phyloP scores from a whole-genome alignment of 2,888 invertebrate species.

The Drosophila falleni region DNA sequence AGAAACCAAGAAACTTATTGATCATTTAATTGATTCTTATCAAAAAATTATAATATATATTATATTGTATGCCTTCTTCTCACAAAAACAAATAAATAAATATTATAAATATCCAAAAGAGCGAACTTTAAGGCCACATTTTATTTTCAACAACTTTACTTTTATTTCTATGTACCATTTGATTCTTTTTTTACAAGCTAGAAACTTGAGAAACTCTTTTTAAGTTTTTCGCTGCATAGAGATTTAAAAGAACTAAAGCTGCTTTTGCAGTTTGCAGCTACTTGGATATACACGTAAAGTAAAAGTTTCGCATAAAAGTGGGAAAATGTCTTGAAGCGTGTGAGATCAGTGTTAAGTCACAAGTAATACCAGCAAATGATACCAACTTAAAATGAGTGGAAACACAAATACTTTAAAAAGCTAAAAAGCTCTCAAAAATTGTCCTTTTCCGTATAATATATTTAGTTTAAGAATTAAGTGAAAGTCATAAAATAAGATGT shows the following conservation, averaged over 20 bases:
- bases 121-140: background rate
- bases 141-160: background rate
- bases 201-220: conserved; percentile 60
- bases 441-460: background rate
- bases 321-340: conserved; percentile 45
- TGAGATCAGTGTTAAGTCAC: conserved; percentile 72
- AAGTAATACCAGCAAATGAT: conserved; percentile 62
- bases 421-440: background rate
- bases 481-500: conserved; percentile 39
- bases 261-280: conserved; percentile 38
- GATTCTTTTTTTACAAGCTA: conserved; percentile 30
- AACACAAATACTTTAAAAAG: conserved; percentile 3
- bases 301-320: conserved; percentile 65
- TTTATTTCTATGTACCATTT: background rate
- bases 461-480: background rate
- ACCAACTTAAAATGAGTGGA: conserved; percentile 48
- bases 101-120: background rate
- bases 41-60: background rate
- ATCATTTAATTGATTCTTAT: background rate
- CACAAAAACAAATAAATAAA: too few species aligned
- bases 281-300: conserved; percentile 42
- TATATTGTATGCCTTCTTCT: too few species aligned
- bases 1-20: background rate
- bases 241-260: conserved; percentile 66
- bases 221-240: conserved; percentile 56